A percentile compares a stretch with the other conserved stretches of the same genome.
phyloP scores from a whole-genome alignment of 2,113 vertebrate species.

The Lycaon pictus region DNA sequence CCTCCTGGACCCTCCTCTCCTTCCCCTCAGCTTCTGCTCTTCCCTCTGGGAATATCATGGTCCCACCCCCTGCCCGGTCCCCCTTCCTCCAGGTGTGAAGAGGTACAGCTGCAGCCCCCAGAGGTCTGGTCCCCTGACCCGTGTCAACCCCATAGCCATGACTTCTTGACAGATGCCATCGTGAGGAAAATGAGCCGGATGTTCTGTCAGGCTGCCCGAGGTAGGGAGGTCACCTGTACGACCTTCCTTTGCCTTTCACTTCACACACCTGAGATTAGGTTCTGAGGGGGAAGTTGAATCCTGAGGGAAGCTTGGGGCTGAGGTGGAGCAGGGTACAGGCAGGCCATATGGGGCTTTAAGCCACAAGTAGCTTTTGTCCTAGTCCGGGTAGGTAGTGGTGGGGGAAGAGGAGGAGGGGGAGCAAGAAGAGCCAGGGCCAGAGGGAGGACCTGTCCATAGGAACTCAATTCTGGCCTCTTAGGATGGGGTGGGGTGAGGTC shows the following conservation, averaged over 20 bases:
- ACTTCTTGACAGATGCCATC: conserved; percentile 87
- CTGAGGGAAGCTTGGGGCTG: not conserved
- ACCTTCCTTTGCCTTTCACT: conserved; percentile 63
- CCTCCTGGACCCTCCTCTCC: conserved; percentile 58
- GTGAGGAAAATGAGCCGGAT: conserved; percentile 88
- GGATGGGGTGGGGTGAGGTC: not conserved
- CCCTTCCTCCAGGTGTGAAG: conserved; percentile 85
- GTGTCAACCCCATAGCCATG: conserved; percentile 86
- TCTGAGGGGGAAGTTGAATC: conserved; percentile 14
- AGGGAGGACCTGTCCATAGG: not conserved
- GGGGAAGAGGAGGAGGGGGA: not conserved
- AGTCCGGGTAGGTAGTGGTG: not conserved
- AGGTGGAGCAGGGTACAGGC: not conserved
- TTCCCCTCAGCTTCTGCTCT: conserved; percentile 60
- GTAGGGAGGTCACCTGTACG: conserved; percentile 75
- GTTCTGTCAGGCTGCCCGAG: conserved; percentile 85
- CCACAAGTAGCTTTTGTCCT: not conserved
- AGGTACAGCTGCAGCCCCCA: conserved; percentile 86
- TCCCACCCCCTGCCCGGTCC: conserved; percentile 70
- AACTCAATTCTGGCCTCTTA: not conserved
- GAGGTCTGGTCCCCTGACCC: conserved; percentile 85
- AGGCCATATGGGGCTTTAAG: not conserved
- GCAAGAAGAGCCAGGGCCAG: not conserved
- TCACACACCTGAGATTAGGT: conserved; percentile 28
- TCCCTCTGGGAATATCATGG: conserved; percentile 64